These are phyloP conservation scores for Cacoxenus indagator DNA, from an alignment of 2,888 invertebrate genomes.

Conservation along the genomic window DNA sequence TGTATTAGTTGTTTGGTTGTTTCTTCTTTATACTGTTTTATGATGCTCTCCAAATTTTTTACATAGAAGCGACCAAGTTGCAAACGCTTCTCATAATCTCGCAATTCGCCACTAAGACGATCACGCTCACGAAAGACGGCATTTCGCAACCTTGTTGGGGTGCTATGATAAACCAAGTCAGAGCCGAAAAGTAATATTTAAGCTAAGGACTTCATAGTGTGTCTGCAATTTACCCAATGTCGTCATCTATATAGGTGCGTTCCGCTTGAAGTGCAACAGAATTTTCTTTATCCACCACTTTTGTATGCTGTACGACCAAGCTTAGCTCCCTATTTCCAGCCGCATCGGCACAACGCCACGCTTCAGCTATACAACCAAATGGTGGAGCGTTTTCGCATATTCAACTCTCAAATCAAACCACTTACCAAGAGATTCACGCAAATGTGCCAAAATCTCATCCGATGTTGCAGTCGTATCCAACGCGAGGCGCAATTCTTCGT, in stretches of 20 bases:
- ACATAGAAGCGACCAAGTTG: conserved; percentile 61
- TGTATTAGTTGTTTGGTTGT: conserved; percentile 38
- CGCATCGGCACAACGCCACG: conserved; percentile 43
- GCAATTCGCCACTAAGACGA: conserved; percentile 62
- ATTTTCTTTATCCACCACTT: neutral
- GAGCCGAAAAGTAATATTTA: neutral
- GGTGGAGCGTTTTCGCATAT: neutral
- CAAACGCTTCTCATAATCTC: conserved; percentile 62
- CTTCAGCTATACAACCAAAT: conserved; percentile 29
- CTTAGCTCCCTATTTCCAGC: neutral
- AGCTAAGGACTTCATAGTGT: neutral
- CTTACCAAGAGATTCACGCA: conserved; percentile 44
- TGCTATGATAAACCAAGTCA: conserved; percentile 20
- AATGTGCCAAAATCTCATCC: conserved; percentile 49
- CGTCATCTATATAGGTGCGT: neutral
- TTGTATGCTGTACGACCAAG: neutral
- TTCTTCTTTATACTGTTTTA: conserved; percentile 36
- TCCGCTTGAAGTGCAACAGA: no score
- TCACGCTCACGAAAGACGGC: conserved; percentile 62
- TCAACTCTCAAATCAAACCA: no score
- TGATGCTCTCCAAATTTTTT: conserved; percentile 51
- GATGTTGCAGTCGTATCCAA: conserved; percentile 58
- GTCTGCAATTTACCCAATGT: neutral
- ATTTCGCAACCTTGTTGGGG: conserved; percentile 7
- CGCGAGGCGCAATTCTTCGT: conserved; percentile 55